Conservation (phyloP, 1,140 invertebrate genomes). For the Brevipalpus yothersi region DNA sequence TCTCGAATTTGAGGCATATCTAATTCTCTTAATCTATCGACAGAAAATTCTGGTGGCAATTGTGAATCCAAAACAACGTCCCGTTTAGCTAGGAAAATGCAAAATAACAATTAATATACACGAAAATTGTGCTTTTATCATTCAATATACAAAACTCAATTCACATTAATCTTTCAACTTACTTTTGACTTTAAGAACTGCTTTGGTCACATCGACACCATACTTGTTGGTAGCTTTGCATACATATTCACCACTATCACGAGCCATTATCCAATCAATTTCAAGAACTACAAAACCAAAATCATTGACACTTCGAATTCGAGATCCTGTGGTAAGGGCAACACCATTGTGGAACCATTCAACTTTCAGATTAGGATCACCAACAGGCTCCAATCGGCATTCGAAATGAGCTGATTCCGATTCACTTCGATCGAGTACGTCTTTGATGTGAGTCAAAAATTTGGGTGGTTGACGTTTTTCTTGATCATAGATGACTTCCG, state of each 20-base stretch:
- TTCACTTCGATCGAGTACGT: slow-evolving; percentile 53
- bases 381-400: slow-evolving; percentile 74
- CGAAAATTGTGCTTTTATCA: no score
- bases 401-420: slow-evolving; percentile 77
- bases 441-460: slow-evolving; percentile 48
- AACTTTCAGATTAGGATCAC: slow-evolving; percentile 79
- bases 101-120: neutral
- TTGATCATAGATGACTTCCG: slow-evolving; percentile 51
- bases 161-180: neutral
- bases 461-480: slow-evolving; percentile 57
- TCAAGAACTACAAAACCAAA: slow-evolving; percentile 30
- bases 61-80: slow-evolving; percentile 75
- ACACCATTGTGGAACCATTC: slow-evolving; percentile 84
- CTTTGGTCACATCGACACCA: slow-evolving; percentile 46
- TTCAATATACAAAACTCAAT: neutral
- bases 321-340: slow-evolving; percentile 46
- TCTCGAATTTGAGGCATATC: slow-evolving; percentile 53
- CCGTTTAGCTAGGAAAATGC: slow-evolving; percentile 28
- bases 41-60: slow-evolving; percentile 68
- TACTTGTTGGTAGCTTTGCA: slow-evolving; percentile 22
- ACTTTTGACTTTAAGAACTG: slow-evolving; percentile 29
- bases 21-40: slow-evolving; percentile 70
- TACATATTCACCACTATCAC: slow-evolving; percentile 24
- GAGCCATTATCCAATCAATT: slow-evolving; percentile 24
- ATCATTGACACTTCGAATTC: slow-evolving; percentile 29